A percentile compares a stretch with the other conserved stretches of the same genome.
These are phyloP conservation scores for Otolemur crassicaudatus DNA, from an alignment of 2,797 vertebrate species.

Conservation along the genomic window DNA sequence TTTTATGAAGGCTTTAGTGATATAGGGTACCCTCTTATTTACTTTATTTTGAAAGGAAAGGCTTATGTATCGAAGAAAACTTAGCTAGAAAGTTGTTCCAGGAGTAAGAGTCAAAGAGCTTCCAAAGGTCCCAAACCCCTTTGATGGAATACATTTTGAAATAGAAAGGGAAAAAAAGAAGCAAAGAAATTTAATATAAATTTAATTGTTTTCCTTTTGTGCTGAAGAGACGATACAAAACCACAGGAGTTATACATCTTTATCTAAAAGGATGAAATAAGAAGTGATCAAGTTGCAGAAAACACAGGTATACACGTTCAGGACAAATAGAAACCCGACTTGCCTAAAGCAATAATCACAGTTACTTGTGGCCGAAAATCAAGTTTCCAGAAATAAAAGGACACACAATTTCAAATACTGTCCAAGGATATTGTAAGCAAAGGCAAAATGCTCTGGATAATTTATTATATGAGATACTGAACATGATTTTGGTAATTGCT, in stretches of 20 bases:
- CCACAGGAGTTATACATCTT: not conserved
- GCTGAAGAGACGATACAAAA: not conserved
- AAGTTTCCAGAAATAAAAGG: not conserved
- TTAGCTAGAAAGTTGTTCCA: not conserved
- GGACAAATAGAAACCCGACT: not conserved
- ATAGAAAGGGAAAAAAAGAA: not conserved
- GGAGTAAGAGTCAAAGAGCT: not conserved
- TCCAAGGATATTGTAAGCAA: not conserved
- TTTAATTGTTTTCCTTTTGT: not conserved
- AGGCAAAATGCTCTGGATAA: not conserved
- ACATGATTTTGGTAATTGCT: not conserved
- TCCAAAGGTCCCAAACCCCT: not conserved
- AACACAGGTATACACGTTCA: not conserved
- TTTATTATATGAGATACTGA: not conserved
- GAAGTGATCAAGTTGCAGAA: not conserved
- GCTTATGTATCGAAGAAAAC: not conserved
- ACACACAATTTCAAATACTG: not conserved
- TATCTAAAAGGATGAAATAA: not conserved
- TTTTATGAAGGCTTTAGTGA: not conserved
- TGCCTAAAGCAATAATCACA: not conserved
- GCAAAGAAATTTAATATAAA: not conserved
- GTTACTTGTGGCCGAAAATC: not conserved
- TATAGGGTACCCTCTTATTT: not conserved
- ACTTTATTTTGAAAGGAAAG: conserved; percentile 7
- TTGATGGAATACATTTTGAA: not conserved